phyloP scores from a whole-genome alignment of 2,888 invertebrate species.

The Digitonthophagus gazella region DNA sequence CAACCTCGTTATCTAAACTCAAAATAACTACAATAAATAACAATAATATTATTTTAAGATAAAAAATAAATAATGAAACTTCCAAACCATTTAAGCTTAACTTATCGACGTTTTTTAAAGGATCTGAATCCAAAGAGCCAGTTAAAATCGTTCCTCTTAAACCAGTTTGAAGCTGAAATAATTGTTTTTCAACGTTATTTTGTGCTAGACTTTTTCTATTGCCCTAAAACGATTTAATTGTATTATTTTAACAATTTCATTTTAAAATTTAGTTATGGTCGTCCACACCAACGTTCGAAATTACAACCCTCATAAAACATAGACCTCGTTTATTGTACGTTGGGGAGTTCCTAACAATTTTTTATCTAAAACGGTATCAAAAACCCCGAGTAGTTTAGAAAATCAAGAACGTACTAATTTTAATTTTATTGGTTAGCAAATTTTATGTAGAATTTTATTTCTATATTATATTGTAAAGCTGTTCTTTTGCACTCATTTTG shows the following conservation, averaged over 20 bases:
- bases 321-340: too few relatives aligned
- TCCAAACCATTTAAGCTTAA: slow-evolving; percentile 44
- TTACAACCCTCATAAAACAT: too few relatives aligned
- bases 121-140: slow-evolving; percentile 32
- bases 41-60: slow-evolving; percentile 13
- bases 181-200: slow-evolving; percentile 42
- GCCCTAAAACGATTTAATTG: slow-evolving; percentile 30
- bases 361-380: too few relatives aligned
- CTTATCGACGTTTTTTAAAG: slow-evolving; percentile 49
- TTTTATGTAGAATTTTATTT: too few relatives aligned
- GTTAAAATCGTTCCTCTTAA: slow-evolving; percentile 42
- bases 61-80: too few relatives aligned
- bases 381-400: too few relatives aligned
- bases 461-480: too few relatives aligned
- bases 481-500: too few relatives aligned
- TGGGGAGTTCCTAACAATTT: too few relatives aligned
- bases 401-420: too few relatives aligned
- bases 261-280: background rate
- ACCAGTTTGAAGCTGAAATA: slow-evolving; percentile 46
- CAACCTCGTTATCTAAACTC: slow-evolving; percentile 67
- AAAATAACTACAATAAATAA: slow-evolving; percentile 57
- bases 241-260: background rate
- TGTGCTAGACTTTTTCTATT: slow-evolving; percentile 36
- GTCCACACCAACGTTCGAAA: too few relatives aligned
- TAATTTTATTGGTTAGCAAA: too few relatives aligned